Percentiles rank a stretch among this genome's conserved stretches.
These are phyloP conservation scores for Nesidiocoris tenuis DNA, from an alignment of 2,888 invertebrate genomes.

Conservation along the genomic window DNA sequence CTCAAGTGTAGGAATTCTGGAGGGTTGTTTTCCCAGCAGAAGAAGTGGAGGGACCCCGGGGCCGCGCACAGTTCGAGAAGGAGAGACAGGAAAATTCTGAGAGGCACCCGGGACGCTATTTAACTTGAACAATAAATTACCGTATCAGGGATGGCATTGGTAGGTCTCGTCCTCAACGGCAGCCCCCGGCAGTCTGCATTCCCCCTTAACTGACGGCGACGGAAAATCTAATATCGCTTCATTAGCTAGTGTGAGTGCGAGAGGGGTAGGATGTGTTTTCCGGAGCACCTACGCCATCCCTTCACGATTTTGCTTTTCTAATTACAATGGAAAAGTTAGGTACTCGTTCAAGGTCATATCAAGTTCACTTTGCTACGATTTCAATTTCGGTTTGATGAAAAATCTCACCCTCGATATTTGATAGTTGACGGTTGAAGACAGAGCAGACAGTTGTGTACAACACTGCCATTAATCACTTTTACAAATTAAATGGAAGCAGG, in stretches of 20 bases:
- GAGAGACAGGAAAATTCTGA: background rate
- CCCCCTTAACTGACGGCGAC: conserved; percentile 6
- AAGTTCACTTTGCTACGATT: too few species aligned
- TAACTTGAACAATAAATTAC: conserved; percentile 40
- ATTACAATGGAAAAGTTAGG: background rate
- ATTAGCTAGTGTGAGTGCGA: background rate
- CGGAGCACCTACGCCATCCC: background rate
- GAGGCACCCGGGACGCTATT: conserved; percentile 18
- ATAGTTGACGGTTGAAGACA: too few species aligned
- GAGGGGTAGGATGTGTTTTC: background rate
- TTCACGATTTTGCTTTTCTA: background rate
- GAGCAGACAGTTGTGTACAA: too few species aligned
- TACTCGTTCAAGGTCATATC: too few species aligned
- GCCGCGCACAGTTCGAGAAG: background rate
- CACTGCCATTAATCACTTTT: too few species aligned
- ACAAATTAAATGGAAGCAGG: too few species aligned
- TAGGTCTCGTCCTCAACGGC: background rate
- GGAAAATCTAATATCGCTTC: conserved; percentile 18
- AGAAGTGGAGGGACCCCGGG: background rate
- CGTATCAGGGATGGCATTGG: conserved; percentile 24
- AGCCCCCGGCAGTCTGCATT: background rate
- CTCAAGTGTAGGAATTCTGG: background rate
- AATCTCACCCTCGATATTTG: too few species aligned
- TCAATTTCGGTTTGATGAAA: too few species aligned
- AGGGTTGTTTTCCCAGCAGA: background rate